Evolutionary conservation across 2,113 vertebrate species (phyloP), one percentile per base, ranked within the genome.

Genomic region (Euleptes europaea): DNA sequence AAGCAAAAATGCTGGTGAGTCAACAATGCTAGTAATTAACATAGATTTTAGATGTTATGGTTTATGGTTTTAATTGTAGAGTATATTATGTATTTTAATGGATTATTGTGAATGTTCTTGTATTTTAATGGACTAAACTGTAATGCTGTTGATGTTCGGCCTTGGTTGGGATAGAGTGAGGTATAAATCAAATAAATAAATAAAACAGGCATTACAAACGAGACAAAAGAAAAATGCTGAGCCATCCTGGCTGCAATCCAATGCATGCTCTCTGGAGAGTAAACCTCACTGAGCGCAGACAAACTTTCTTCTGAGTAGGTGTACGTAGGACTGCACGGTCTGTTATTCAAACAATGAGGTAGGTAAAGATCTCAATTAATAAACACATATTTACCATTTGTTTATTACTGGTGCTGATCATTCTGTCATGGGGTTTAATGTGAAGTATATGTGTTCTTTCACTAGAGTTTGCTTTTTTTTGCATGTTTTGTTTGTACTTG

Each of bases 321-420:
- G 51, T 60, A 21, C 57, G 23, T 21, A 23, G 23, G 57, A 60
- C 21, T 60, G 5, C 57, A 23, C 57, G 2, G 13, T 95, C 91
- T 94, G 92, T 93, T 94, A 93, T 94, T 93, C 90, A 92, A 91
- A 93, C 94, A 79, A 88, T 88, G 91, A 91, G 92, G 91, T 91
- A 92, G 81, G 91, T 82, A 15, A 1, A 8, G 80, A 84, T 93
- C 92, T 91, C 90, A 93, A 89, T 87, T 75, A 88, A 90, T 88
- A 94, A 95, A 93, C 91, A 93, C 93, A 90, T 91, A 93, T 84
- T 92, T 95, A 90, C 85, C 86, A 93, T 94, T 95, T 93, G 92
- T 92, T 85, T 91, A 1, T 76, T 54, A 23, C 65, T 77, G 42
- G n/a, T 35, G 3, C 21, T 6, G 31, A 35, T 40, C 47, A 83